These are phyloP conservation scores for Pelosia muscerda DNA, from an alignment of 2,888 invertebrate genomes.

Conservation along the genomic window DNA sequence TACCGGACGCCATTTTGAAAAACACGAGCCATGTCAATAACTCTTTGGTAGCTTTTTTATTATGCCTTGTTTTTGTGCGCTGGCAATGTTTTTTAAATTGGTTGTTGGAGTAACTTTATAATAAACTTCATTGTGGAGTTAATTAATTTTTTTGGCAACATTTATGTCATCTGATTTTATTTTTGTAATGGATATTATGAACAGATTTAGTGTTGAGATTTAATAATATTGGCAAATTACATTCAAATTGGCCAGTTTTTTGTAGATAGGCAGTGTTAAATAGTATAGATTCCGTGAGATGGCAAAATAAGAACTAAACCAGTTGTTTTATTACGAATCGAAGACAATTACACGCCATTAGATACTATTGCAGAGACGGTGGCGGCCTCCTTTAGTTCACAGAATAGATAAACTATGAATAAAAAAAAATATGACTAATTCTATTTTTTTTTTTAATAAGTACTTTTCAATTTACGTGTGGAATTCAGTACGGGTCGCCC, in stretches of 20 bases:
- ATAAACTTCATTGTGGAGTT: slow-evolving; percentile 11
- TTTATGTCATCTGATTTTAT: neutral
- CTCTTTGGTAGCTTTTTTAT: slow-evolving; percentile 52
- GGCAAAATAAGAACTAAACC: too few species aligned
- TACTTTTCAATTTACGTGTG: too few species aligned
- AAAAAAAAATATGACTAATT: too few species aligned
- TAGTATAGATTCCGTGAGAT: too few species aligned
- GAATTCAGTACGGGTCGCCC: too few species aligned
- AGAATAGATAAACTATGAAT: too few species aligned
- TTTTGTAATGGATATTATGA: neutral
- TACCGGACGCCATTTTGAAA: slow-evolving; percentile 55
- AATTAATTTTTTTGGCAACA: neutral
- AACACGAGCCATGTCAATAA: slow-evolving; percentile 68
- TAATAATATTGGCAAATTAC: neutral
- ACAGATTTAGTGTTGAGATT: neutral
- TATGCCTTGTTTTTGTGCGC: slow-evolving; percentile 40
- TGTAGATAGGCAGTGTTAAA: too few species aligned
- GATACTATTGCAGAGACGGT: too few species aligned
- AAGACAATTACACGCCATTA: too few species aligned
- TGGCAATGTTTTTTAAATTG: slow-evolving; percentile 48
- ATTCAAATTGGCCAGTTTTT: neutral
- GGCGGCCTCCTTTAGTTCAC: too few species aligned
- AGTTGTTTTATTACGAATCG: too few species aligned
- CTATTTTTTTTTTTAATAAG: too few species aligned
- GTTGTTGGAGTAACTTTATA: slow-evolving; percentile 32